Evolutionary conservation across 2,113 vertebrate genomes (phyloP).

Genomic region (Rhinolophus ferrumequinum): DNA sequence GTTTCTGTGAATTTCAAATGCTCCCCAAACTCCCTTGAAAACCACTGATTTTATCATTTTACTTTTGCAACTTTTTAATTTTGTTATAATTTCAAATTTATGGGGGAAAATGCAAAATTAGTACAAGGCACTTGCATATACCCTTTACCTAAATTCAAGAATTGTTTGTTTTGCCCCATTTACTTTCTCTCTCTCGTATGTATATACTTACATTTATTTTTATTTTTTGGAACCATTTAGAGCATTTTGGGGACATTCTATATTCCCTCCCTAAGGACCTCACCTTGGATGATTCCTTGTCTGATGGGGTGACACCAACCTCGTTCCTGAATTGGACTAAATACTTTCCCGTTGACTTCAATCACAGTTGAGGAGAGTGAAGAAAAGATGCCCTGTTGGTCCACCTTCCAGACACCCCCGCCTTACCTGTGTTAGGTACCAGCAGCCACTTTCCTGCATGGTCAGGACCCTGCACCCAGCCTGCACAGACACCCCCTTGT

Average conservation of each 20-base stretch:
- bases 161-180: neutral
- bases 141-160: neutral
- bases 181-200: neutral
- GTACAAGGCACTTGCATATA: neutral
- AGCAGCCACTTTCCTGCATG: too few species aligned
- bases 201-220: neutral
- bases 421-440: neutral
- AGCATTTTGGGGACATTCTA: neutral
- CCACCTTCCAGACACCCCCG: neutral
- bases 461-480: neutral
- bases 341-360: neutral
- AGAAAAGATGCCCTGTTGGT: rapidly evolving
- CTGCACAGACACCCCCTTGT: too few species aligned
- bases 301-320: neutral
- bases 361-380: neutral
- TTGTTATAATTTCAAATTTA: neutral
- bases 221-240: neutral
- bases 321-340: neutral
- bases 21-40: neutral
- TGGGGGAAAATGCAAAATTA: neutral
- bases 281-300: neutral
- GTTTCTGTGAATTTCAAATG: neutral
- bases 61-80: neutral
- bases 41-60: neutral
- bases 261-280: neutral